Percentiles rank a stretch among this genome's conserved stretches.
phyloP scores from a whole-genome alignment of 1,140 invertebrate genomes.

The Neodiprion virginianus region DNA sequence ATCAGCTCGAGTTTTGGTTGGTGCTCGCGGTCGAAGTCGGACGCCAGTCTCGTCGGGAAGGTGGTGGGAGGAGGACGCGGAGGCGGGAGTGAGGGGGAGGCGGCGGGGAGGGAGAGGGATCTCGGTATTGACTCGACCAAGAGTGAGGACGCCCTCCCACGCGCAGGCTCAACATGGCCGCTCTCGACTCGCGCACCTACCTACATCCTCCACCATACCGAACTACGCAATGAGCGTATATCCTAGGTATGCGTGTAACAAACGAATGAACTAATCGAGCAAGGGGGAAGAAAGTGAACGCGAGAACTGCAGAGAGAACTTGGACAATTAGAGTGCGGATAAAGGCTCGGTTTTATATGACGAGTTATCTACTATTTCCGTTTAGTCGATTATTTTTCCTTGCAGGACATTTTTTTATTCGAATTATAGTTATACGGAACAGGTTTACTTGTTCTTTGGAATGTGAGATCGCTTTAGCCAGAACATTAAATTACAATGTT shows the following conservation, averaged over 20 bases:
- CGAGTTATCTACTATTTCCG: too few relatives aligned
- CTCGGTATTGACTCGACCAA: slow-evolving; percentile 46
- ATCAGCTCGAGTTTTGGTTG: slow-evolving; percentile 52
- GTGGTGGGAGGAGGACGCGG: slow-evolving; percentile 17
- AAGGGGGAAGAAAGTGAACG: neutral
- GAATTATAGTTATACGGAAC: too few relatives aligned
- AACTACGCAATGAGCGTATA: neutral
- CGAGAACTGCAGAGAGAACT: neutral
- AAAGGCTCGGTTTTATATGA: too few relatives aligned
- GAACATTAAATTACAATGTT: too few relatives aligned
- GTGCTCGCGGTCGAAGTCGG: slow-evolving; percentile 23
- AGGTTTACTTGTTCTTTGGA: too few relatives aligned
- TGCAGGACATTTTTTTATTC: too few relatives aligned
- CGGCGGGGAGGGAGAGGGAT: slow-evolving; percentile 19
- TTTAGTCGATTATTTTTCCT: too few relatives aligned
- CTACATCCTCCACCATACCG: too few relatives aligned
- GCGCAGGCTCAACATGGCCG: slow-evolving; percentile 12
- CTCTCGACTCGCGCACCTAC: neutral
- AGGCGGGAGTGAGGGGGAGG: slow-evolving; percentile 27
- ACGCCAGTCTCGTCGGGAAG: neutral
- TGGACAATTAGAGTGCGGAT: too few relatives aligned
- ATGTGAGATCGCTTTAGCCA: too few relatives aligned
- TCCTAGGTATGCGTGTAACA: neutral
- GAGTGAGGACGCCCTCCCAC: slow-evolving; percentile 15
- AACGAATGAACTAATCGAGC: neutral